Evolutionary conservation across 2,888 invertebrate species (phyloP).

Genomic region (Slavum lentiscoides): DNA sequence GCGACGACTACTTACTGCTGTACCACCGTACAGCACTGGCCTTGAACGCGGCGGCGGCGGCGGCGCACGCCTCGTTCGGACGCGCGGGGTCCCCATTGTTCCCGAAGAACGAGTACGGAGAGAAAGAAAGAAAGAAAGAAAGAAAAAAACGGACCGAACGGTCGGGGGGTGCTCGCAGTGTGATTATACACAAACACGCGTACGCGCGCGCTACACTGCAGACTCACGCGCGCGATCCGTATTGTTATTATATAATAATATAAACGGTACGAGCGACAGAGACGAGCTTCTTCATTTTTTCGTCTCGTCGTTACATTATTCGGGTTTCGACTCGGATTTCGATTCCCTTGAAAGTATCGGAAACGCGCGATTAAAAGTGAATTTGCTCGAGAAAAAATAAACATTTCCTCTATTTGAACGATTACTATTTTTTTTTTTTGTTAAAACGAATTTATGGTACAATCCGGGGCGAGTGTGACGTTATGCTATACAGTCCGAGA

Average conservation of each 20-base stretch:
- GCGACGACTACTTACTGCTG: background rate
- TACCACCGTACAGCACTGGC: conserved; percentile 13
- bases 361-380: too few species aligned
- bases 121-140: conserved; percentile 14
- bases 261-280: conserved; percentile 8
- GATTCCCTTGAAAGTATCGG: too few species aligned
- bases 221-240: background rate
- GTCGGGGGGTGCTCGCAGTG: background rate
- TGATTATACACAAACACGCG: conserved; percentile 4
- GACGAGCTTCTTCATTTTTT: background rate
- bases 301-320: background rate
- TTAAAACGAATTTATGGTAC: too few species aligned
- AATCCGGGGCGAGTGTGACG: too few species aligned
- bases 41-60: conserved; percentile 41
- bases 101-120: conserved; percentile 30
- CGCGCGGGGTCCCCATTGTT: conserved; percentile 46
- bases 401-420: too few species aligned
- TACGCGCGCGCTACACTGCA: too few species aligned
- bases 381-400: too few species aligned
- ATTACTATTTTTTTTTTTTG: too few species aligned
- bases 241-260: conserved; percentile 16
- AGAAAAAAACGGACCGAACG: background rate
- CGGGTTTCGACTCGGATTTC: too few species aligned
- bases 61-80: conserved; percentile 45
- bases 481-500: too few species aligned